Conservation (phyloP, 2,797 vertebrate species). For the Antrozous pallidus region DNA sequence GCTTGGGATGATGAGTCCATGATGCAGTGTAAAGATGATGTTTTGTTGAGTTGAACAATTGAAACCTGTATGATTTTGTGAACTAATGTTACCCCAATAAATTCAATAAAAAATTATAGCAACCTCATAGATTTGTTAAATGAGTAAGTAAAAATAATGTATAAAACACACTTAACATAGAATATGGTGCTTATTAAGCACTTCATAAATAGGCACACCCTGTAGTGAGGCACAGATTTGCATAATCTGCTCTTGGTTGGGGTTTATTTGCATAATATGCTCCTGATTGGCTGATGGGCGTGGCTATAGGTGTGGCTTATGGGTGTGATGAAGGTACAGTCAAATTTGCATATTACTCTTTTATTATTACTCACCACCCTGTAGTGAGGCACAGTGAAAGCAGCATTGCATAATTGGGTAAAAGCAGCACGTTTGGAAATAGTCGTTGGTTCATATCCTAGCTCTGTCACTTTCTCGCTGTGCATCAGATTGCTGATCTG, state of each 20-base stretch:
- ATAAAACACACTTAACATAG: not conserved
- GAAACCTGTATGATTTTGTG: not conserved
- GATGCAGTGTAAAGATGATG: not conserved
- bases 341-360: no score
- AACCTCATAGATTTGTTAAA: not conserved
- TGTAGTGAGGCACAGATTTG: no score
- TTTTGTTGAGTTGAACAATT: not conserved
- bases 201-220: no score
- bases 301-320: no score
- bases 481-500: not conserved
- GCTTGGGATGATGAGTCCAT: not conserved
- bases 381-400: not conserved
- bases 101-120: not conserved
- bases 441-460: not conserved
- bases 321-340: no score
- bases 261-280: no score
- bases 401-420: not conserved
- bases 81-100: not conserved
- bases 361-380: no score
- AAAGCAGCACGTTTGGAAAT: not conserved
- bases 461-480: not conserved
- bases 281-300: no score
- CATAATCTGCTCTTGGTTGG: no score
- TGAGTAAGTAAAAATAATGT: constrained; percentile 1
- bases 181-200: not conserved